A percentile compares a stretch with the other conserved stretches of the same genome.
Conservation (phyloP, 2,888 invertebrate genomes). For the Stenichneumon culpator region DNA sequence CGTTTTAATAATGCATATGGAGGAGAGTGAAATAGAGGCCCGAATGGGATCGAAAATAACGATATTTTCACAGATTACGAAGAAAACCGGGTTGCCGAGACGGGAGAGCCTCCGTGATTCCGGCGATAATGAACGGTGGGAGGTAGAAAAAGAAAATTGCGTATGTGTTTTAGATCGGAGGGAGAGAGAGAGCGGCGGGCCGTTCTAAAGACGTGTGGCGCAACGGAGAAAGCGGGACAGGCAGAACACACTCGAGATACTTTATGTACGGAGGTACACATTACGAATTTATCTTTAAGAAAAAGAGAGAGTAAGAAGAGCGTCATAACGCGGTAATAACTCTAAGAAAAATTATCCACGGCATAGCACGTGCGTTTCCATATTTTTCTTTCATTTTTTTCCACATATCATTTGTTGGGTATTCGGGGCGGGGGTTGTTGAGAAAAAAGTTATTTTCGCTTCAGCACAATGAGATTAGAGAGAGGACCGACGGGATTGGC, state of each 20-base stretch:
- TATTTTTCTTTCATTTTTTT: conserved; percentile 21
- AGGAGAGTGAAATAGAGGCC: conserved; percentile 36
- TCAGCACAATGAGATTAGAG: conserved; percentile 68
- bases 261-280: conserved; percentile 62
- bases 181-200: conserved; percentile 41
- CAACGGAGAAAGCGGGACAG: conserved; percentile 53
- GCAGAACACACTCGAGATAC: conserved; percentile 47
- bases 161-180: conserved; percentile 65
- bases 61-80: conserved; percentile 76
- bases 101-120: conserved; percentile 44
- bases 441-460: conserved; percentile 71
- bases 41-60: conserved; percentile 68
- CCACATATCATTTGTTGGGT: conserved; percentile 40
- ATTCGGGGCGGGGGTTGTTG: conserved; percentile 51
- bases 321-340: conserved; percentile 34
- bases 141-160: conserved; percentile 42
- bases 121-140: conserved; percentile 40
- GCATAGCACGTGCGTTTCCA: conserved; percentile 21
- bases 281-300: conserved; percentile 46
- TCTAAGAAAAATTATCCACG: conserved; percentile 10
- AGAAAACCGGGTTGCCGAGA: conserved; percentile 53
- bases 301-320: conserved; percentile 20
- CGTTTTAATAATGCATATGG: conserved; percentile 18
- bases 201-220: conserved; percentile 36
- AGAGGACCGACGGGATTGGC: conserved; percentile 46